Evolutionary conservation across 2,888 invertebrate species (phyloP).

Genomic region (Germaria angustata): DNA sequence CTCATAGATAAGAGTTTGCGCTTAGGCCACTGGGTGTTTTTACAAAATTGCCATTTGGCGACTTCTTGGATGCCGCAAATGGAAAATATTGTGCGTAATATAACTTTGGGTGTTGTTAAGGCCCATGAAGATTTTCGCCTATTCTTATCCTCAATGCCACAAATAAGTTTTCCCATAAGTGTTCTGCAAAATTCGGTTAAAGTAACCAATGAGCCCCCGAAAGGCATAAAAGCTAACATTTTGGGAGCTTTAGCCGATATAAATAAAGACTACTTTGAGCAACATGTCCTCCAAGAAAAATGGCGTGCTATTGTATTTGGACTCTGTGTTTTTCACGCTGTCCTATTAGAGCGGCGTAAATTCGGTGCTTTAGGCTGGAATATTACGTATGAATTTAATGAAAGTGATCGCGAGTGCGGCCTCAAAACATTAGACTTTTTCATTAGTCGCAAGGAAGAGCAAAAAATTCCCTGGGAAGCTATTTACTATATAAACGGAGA

Average conservation of each 20-base stretch:
- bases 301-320: slow-evolving; percentile 90
- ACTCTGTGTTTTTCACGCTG: slow-evolving; percentile 94
- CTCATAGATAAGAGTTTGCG: slow-evolving; percentile 86
- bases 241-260: slow-evolving; percentile 90
- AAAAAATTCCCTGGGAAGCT: slow-evolving; percentile 92
- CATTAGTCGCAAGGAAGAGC: slow-evolving; percentile 82
- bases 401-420: slow-evolving; percentile 94
- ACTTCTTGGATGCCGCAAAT: slow-evolving; percentile 95
- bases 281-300: slow-evolving; percentile 84
- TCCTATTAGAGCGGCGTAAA: slow-evolving; percentile 94
- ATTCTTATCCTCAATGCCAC: slow-evolving; percentile 94
- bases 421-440: slow-evolving; percentile 92
- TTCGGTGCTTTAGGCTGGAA: slow-evolving; percentile 97
- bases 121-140: slow-evolving; percentile 89
- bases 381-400: slow-evolving; percentile 95
- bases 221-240: slow-evolving; percentile 93
- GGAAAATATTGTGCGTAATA: slow-evolving; percentile 88
- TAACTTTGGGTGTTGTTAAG: slow-evolving; percentile 84
- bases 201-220: slow-evolving; percentile 96
- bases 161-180: slow-evolving; percentile 91
- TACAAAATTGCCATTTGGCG: slow-evolving; percentile 96
- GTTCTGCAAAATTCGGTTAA: slow-evolving; percentile 96
- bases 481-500: slow-evolving; percentile 94
- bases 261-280: slow-evolving; percentile 89
- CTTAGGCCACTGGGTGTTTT: slow-evolving; percentile 92